Base-by-base conservation (phyloP, 2,113 vertebrate species). In the Amphiprion percula region DNA sequence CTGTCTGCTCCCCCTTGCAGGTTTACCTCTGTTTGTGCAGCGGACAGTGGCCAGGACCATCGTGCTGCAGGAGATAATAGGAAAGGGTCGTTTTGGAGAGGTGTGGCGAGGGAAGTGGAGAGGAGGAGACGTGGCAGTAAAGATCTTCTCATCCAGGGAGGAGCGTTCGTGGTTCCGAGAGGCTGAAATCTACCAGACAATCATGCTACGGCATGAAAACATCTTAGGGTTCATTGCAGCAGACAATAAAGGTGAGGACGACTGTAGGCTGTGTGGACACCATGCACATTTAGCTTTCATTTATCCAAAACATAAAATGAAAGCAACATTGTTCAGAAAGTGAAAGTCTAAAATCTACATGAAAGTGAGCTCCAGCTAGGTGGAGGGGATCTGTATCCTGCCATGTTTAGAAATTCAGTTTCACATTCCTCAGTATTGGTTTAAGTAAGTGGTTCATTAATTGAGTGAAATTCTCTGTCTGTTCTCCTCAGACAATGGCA, bases 151-250 rank as follows among this genome's bases (percentile, higher is more conserved):
- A 0, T 99, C 98, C 0, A 95, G 98, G 0, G 98, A 99, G 93
- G 98, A 99, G 10, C 96, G 98, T 1, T 99, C 98, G 39, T 99
- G 98, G 98, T 99, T 99, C 88, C 94, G 98, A 70, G 98, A 99
- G 54, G 98, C 98, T 0, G 98, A 99, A 82, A 99, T 99, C 46
- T 99, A 99, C 55, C 98, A 99, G 64, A 99, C 98, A 0, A 98
- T 99, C 54, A 99, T 99, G 98, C 93, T 99, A 77, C 94, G 98
- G 0, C 98, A 99, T 0, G 98, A 99, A 74, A 99, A 99, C 93
- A 99, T 99, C 87, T 93, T 99, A 1, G 98, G 98, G 0, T 99
- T 99, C 68, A 99, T 99, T 0, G 98, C 98, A 6, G 98, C 98
- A 0, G 98, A 99, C 85, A 99, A 99, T 88, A 99, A 99, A 96